Evolutionary conservation across 2,113 vertebrate genomes (phyloP).

Genomic region (Bungarus multicinctus): DNA sequence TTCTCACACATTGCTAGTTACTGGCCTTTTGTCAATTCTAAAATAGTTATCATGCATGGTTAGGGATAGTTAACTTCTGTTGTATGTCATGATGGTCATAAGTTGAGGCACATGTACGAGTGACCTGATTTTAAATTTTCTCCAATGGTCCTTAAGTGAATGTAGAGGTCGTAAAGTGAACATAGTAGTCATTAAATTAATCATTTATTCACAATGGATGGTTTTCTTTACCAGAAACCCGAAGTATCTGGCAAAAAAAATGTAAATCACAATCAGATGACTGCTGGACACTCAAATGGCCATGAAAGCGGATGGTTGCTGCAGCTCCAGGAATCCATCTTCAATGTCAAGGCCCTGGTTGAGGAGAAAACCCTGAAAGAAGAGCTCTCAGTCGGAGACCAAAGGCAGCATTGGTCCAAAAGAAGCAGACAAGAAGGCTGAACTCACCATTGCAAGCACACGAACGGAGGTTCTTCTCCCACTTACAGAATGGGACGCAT

Average conservation of each 20-base stretch:
- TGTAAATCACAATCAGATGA: not conserved
- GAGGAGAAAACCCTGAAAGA: not conserved
- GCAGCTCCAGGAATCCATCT: not conserved
- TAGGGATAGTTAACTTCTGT: not conserved
- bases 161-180: not conserved
- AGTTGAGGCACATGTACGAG: not conserved
- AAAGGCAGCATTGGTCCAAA: not conserved
- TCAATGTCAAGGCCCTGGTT: not conserved
- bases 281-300: not conserved
- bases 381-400: fast-evolving
- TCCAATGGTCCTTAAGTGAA: not conserved
- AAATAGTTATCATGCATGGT: not conserved
- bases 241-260: not conserved
- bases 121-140: not conserved
- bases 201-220: not conserved
- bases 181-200: not conserved
- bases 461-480: conserved; percentile 75
- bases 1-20: not conserved
- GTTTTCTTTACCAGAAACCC: not conserved
- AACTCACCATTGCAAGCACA: conserved; percentile 91
- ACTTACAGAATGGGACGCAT: conserved; percentile 91
- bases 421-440: fast-evolving
- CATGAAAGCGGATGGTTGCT: not conserved
- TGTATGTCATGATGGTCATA: not conserved
- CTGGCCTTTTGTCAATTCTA: not conserved